These are phyloP conservation scores for Uloborus diversus DNA, from an alignment of 1,140 invertebrate genomes.

Conservation along the genomic window DNA sequence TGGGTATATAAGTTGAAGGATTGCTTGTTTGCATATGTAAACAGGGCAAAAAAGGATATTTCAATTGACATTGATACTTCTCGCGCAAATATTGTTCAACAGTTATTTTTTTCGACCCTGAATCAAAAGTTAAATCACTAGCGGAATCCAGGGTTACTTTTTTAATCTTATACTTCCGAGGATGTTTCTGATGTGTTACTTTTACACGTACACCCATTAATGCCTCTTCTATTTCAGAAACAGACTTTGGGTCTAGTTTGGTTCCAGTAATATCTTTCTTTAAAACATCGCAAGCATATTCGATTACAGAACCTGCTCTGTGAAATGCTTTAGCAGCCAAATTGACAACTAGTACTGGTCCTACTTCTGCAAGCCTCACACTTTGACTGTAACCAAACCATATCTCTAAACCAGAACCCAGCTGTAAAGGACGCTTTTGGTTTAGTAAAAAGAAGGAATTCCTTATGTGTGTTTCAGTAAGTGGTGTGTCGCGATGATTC, in stretches of 20 bases:
- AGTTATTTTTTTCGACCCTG: not conserved
- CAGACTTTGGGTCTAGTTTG: constrained; percentile 11
- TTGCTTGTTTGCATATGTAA: constrained; percentile 60
- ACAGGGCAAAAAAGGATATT: constrained; percentile 62
- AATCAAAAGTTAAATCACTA: not conserved
- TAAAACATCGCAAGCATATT: constrained; percentile 25
- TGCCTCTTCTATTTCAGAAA: constrained; percentile 26
- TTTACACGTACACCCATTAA: constrained; percentile 49
- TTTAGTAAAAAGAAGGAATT: constrained; percentile 4
- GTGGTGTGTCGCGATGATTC: constrained; percentile 10
- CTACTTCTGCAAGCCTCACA: constrained; percentile 23
- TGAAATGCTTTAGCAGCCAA: constrained; percentile 55
- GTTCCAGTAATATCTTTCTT: constrained; percentile 2
- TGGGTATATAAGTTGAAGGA: constrained; percentile 61
- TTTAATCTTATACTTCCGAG: constrained; percentile 48
- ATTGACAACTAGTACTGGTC: constrained; percentile 49
- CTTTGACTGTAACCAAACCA: constrained; percentile 55
- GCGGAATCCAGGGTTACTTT: constrained; percentile 9
- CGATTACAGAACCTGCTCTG: constrained; percentile 40
- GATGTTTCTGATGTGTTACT: constrained; percentile 57
- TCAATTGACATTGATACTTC: constrained; percentile 36
- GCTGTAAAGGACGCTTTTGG: too few relatives aligned
- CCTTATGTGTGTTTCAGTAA: not conserved
- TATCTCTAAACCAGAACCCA: constrained; percentile 50
- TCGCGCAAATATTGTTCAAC: constrained; percentile 34